A percentile compares a stretch with the other conserved stretches of the same genome.
Evolutionary conservation across 2,797 vertebrate species (phyloP).

Genomic region (Setipinna tenuifilis): DNA sequence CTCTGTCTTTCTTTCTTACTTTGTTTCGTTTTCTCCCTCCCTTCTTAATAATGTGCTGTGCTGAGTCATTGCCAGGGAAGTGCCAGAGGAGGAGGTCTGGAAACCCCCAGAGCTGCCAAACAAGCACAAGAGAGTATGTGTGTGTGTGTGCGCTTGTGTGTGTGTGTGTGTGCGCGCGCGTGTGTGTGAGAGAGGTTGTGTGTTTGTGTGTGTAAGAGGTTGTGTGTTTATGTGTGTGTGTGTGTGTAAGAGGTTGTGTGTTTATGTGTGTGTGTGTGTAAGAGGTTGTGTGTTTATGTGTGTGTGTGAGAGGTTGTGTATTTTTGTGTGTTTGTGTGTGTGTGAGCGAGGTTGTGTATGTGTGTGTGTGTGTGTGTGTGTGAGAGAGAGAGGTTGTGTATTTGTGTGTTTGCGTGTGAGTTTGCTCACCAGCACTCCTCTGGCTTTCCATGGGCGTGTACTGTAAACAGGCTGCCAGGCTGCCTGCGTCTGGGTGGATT

Average conservation of each 20-base stretch:
- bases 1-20: too few species aligned
- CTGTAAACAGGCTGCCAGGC: background rate
- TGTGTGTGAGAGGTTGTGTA: background rate
- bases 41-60: background rate
- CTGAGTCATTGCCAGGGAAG: constrained; percentile 16
- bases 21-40: background rate
- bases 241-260: too few species aligned
- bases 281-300: background rate
- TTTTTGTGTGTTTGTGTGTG: constrained; percentile 19
- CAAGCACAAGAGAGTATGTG: constrained; percentile 22
- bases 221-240: background rate
- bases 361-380: background rate
- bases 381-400: background rate
- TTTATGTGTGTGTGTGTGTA: background rate
- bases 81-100: constrained; percentile 10
- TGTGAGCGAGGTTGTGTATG: constrained; percentile 22
- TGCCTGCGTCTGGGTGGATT: background rate
- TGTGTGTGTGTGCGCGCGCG: background rate
- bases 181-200: background rate
- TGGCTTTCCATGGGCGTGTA: constrained; percentile 15
- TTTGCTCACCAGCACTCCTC: background rate
- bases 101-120: constrained; percentile 7
- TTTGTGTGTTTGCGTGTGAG: background rate
- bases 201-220: too few species aligned
- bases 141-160: constrained; percentile 13